These are phyloP conservation scores for Dreissena rostriformis DNA, from an alignment of 1,140 invertebrate genomes.

Conservation along the genomic window DNA sequence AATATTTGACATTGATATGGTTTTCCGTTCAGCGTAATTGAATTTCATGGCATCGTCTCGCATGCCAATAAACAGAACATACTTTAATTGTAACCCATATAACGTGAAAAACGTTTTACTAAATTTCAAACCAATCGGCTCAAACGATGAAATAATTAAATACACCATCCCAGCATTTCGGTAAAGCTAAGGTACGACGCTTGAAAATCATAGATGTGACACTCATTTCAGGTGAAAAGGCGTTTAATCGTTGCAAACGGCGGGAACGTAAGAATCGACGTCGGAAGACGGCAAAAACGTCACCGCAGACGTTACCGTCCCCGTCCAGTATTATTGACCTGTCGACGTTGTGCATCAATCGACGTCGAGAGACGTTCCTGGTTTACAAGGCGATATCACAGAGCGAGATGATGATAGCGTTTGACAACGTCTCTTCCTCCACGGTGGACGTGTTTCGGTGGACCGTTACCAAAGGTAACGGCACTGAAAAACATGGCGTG, in stretches of 20 bases:
- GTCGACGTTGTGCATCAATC: slow-evolving; percentile 38
- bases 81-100: too few species aligned
- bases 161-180: too few species aligned
- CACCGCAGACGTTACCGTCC: slow-evolving; percentile 7
- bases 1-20: too few species aligned
- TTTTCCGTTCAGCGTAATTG: too few species aligned
- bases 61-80: too few species aligned
- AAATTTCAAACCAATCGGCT: too few species aligned
- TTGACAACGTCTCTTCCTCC: slow-evolving; percentile 34
- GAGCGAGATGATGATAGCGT: slow-evolving; percentile 47
- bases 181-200: too few species aligned
- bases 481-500: too few species aligned
- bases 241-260: neutral
- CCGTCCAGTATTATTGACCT: slow-evolving; percentile 13
- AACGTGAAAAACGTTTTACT: too few species aligned
- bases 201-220: too few species aligned
- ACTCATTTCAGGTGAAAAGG: neutral
- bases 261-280: slow-evolving; percentile 12
- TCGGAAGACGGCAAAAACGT: slow-evolving; percentile 25
- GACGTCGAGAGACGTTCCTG: slow-evolving; percentile 27
- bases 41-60: too few species aligned
- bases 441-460: slow-evolving; percentile 31
- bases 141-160: too few species aligned
- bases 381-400: slow-evolving; percentile 41
- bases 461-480: slow-evolving; percentile 41